Evolutionary conservation across 92 coral and sea anemone genomes (phyloP), one percentile per base, ranked within the genome.

Genomic region (Bergia sp.): DNA sequence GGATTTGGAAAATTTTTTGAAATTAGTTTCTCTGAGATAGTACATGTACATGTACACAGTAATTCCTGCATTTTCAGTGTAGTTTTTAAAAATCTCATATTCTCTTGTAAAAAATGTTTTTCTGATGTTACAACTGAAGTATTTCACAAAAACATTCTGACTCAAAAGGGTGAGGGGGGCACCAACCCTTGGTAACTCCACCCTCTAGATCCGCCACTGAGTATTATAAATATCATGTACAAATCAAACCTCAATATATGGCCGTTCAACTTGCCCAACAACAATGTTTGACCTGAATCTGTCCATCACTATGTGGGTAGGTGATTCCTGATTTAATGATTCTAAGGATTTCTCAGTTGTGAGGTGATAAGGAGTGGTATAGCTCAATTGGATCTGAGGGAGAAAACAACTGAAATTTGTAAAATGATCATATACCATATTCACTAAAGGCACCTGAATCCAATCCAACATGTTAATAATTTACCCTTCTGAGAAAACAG

Each of bases 341-440:
- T 73, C 77, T 11, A 73, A 73, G 77, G 77, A 73, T 73, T 37
- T 73, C 20, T 73, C 77, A 36, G 77, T 73, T 37, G 77, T 73
- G 37, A 73, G 37, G 77, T 73, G 77, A 37, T 73, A 73, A 0
- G 77, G 77, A 73, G 43, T 73, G 3, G 13, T 40, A 7, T 37
- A 73, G 11, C 41, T 20, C 36, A 73, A 73, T 42, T 21, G 43
- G 42, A 73, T 42, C 77, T 73, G 77, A 73, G 37, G 41, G 40
- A 73, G 39, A 73, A 72, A 12, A 73, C 77, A 73, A 13, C 21
- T 66, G 37, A 29, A 29, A 29, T 29, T 29, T 29, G 29, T 29
- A 29, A 73, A 47, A 5, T 47, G 8, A 12, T 47, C 29, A 29
- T 29, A 29, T 29, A 29, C 9, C 53, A 47, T 7, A 47, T 47